A percentile compares a stretch with the other conserved stretches of the same genome.
Conservation (phyloP, 2,113 vertebrate species). For the Ceuthmochares aereus region DNA sequence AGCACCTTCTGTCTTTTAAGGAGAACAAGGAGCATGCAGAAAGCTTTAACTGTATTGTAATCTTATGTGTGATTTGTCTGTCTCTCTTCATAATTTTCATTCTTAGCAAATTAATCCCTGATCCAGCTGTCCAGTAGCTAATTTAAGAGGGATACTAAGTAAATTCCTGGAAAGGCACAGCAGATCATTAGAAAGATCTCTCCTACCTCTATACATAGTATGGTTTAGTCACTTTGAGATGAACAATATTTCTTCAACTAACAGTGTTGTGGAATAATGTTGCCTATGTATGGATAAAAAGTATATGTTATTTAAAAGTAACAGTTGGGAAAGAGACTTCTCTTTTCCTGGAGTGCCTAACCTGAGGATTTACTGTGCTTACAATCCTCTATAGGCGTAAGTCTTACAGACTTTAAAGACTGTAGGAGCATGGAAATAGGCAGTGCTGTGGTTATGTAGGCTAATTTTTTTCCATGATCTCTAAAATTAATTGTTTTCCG, state of each 20-base stretch:
- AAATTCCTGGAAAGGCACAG: not conserved
- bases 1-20: not conserved
- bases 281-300: not conserved
- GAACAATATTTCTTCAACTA: not conserved
- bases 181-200: not conserved
- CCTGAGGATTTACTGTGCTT: not conserved
- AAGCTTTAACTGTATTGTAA: not conserved
- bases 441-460: not conserved
- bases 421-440: not conserved
- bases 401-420: not conserved
- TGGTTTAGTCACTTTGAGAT: not conserved
- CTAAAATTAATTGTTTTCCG: not conserved
- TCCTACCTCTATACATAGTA: not conserved
- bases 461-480: not conserved
- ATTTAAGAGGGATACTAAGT: not conserved
- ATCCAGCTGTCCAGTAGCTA: not conserved
- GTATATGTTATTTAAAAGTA: not conserved
- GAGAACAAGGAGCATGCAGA: not conserved
- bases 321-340: not conserved
- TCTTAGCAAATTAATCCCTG: not conserved
- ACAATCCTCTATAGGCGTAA: not conserved
- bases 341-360: not conserved
- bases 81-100: not conserved
- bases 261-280: not conserved
- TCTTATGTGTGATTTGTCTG: not conserved